These are phyloP conservation scores for Drosophila peninsularis DNA, from an alignment of 2,888 invertebrate species.

Conservation along the genomic window DNA sequence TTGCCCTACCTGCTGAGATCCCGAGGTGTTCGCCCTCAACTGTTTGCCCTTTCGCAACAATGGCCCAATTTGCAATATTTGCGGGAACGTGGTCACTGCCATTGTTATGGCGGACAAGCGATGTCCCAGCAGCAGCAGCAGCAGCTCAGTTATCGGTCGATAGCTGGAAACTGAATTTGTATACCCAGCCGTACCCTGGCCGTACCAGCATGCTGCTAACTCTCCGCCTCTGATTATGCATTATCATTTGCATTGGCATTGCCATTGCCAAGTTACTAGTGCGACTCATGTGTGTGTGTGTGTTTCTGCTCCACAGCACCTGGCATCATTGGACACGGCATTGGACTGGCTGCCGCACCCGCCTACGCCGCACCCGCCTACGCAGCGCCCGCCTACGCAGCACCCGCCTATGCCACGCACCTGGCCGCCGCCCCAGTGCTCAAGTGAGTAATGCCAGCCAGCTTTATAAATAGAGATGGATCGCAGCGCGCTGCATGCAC, in stretches of 20 bases:
- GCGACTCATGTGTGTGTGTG: slow-evolving; percentile 1
- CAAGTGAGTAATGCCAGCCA: slow-evolving; percentile 76
- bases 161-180: neutral
- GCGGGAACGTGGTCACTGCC: slow-evolving; percentile 2
- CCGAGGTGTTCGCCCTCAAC: neutral
- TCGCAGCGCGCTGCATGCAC: slow-evolving; percentile 17
- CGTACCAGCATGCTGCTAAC: neutral
- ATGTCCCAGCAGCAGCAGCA: neutral
- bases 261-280: neutral
- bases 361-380: slow-evolving; percentile 48
- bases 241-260: slow-evolving; percentile 8
- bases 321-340: slow-evolving; percentile 76
- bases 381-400: slow-evolving; percentile 44
- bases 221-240: slow-evolving; percentile 12
- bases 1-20: slow-evolving; percentile 7
- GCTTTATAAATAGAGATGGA: slow-evolving; percentile 56
- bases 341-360: slow-evolving; percentile 54
- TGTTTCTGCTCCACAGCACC: slow-evolving; percentile 55
- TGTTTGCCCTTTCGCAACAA: slow-evolving; percentile 22
- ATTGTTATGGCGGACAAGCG: slow-evolving; percentile 33
- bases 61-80: slow-evolving; percentile 25
- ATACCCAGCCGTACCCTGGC: neutral
- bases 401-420: slow-evolving; percentile 75
- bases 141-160: slow-evolving; percentile 22
- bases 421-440: slow-evolving; percentile 79